Evolutionary conservation across 2,797 vertebrate genomes (phyloP).

Genomic region (Parotocinclus haroldoi): DNA sequence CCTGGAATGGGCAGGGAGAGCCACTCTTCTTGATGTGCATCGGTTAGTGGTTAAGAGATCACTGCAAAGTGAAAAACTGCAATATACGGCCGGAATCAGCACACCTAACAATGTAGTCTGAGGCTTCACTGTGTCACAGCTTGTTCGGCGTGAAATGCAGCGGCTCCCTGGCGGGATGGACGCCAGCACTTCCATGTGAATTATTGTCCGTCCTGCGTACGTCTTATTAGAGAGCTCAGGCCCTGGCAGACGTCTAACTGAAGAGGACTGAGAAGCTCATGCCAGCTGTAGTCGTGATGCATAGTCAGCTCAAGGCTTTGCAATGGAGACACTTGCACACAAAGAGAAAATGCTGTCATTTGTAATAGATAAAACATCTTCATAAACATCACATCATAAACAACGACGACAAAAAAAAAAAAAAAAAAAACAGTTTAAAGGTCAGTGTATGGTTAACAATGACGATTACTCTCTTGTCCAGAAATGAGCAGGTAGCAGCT

Average conservation of each 20-base stretch:
- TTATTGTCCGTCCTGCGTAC: constrained; percentile 52
- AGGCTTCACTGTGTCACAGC: constrained; percentile 13
- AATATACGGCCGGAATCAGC: constrained; percentile 4
- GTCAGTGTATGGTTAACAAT: constrained; percentile 45
- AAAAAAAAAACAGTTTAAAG: constrained; percentile 46
- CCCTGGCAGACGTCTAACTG: constrained; percentile 48
- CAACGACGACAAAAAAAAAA: constrained; percentile 33
- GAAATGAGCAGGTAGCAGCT: constrained; percentile 64
- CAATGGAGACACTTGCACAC: background rate
- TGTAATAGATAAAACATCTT: constrained; percentile 48
- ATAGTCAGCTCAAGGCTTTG: background rate
- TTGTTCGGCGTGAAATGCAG: constrained; percentile 34
- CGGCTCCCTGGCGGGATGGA: constrained; percentile 29
- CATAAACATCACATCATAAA: constrained; percentile 48
- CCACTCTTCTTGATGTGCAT: background rate
- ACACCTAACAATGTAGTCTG: constrained; percentile 12
- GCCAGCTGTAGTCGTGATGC: constrained; percentile 24
- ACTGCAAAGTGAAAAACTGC: background rate
- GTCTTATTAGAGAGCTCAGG: constrained; percentile 51
- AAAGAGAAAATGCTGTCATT: constrained; percentile 44
- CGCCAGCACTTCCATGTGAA: constrained; percentile 45
- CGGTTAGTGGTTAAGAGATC: constrained; percentile 20
- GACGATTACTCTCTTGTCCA: constrained; percentile 40
- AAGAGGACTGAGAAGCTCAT: constrained; percentile 41
- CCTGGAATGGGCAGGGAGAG: too few species aligned